Evolutionary conservation across 1,140 invertebrate species (phyloP).

Genomic region (Drosophila lacertosa): DNA sequence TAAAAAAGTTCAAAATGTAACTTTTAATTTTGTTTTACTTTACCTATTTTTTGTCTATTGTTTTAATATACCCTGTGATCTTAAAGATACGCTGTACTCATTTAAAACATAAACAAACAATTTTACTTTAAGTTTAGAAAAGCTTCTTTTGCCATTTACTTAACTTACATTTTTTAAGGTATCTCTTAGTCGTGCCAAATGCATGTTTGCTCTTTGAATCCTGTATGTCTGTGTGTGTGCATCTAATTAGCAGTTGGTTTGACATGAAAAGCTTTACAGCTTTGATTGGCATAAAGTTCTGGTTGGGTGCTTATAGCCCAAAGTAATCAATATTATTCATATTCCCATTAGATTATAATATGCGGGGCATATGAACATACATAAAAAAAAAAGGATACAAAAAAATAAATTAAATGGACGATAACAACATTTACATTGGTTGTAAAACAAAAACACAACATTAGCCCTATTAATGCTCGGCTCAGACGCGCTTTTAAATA

Average conservation of each 20-base stretch:
- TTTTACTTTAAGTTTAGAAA: too few species aligned
- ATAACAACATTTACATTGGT: neutral
- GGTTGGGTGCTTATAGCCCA: neutral
- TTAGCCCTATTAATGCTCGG: slow-evolving; percentile 37
- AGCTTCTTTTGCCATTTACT: too few species aligned
- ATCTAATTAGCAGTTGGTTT: slow-evolving; percentile 63
- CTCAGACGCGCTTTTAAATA: slow-evolving; percentile 42
- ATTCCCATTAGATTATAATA: slow-evolving; percentile 40
- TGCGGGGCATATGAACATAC: neutral
- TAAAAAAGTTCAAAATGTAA: too few species aligned
- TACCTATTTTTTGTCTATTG: too few species aligned
- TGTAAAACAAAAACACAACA: slow-evolving; percentile 31
- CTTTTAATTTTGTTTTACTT: too few species aligned
- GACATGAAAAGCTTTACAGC: slow-evolving; percentile 38
- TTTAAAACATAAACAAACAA: too few species aligned
- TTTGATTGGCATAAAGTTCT: slow-evolving; percentile 6
- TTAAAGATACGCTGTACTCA: too few species aligned
- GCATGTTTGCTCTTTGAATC: too few species aligned
- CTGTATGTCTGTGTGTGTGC: neutral
- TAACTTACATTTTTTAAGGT: neutral
- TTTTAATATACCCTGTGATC: too few species aligned
- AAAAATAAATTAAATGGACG: neutral
- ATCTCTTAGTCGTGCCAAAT: neutral
- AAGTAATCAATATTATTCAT: slow-evolving; percentile 39
- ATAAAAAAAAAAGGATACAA: slow-evolving; percentile 11